Evolutionary conservation across 2,888 invertebrate genomes (phyloP).

Genomic region (Hemithea aestivaria): DNA sequence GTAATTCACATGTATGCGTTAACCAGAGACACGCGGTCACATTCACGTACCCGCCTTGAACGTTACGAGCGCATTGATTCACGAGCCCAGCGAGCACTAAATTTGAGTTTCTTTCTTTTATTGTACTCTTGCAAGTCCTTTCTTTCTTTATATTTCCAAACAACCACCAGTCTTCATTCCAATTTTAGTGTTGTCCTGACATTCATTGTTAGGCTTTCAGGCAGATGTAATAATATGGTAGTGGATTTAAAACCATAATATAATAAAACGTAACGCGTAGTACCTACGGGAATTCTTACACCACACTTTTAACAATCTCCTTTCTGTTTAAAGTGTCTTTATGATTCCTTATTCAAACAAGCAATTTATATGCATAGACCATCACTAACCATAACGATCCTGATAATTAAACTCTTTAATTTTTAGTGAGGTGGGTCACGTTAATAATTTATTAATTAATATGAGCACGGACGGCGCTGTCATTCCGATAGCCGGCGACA

Average conservation of each 20-base stretch:
- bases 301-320: no score
- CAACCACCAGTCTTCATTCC: slow-evolving; percentile 23
- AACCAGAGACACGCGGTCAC: slow-evolving; percentile 16
- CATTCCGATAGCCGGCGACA: slow-evolving; percentile 64
- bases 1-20: slow-evolving; percentile 14
- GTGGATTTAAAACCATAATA: no score
- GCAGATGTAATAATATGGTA: no score
- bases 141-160: slow-evolving; percentile 14
- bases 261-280: background rate
- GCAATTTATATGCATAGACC: slow-evolving; percentile 68
- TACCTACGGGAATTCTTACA: no score
- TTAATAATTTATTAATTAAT: slow-evolving; percentile 73
- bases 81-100: slow-evolving; percentile 47
- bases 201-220: background rate
- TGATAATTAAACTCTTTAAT: slow-evolving; percentile 69
- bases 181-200: slow-evolving; percentile 9
- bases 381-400: slow-evolving; percentile 56
- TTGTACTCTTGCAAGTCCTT: slow-evolving; percentile 39
- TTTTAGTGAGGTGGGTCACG: slow-evolving; percentile 66
- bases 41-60: slow-evolving; percentile 31
- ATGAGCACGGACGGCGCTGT: slow-evolving; percentile 58
- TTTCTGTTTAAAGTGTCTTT: slow-evolving; percentile 39
- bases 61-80: slow-evolving; percentile 53
- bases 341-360: slow-evolving; percentile 58
- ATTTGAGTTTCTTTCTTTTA: slow-evolving; percentile 46